Evolutionary conservation across 2,888 invertebrate genomes (phyloP), one percentile per base, ranked within the genome.

Genomic region (Epinotia nisella): DNA sequence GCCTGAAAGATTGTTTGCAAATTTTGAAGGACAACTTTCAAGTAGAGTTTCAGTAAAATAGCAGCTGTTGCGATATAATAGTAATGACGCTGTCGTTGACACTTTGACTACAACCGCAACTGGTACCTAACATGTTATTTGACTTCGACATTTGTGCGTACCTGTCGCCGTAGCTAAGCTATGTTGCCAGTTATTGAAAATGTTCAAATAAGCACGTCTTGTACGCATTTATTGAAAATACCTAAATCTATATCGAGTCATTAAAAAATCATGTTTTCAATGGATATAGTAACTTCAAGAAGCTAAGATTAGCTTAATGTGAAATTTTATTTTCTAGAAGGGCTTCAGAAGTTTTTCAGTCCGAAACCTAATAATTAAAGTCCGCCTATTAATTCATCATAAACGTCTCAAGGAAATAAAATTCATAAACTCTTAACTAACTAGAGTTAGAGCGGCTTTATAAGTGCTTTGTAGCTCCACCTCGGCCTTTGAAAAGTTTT

Each of bases 391-490:
- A 67, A 58, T 58, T 58, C 53, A 66, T 56, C 41, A 56, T 56
- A 58, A 71, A 71, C 56, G 29, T 65, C 58, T 58, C 64, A 62
- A 70, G n/a, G 58, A 69, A 69, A 65, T 70, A 70, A 70, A 65
- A 64, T 51, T 66, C 45, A 72, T 61, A 56, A 59, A 71, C 71
- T 59, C 66, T n/a, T 67, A 72, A 65, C 71, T 59, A 64, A 71
- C 60, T 59, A 29, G 45, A 66, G 60, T 71, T 67, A 29, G 21
- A 35, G 56, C 24, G 59, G 45, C 55, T 61, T 67, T 61, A 56
- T 55, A 56, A 72, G 67, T 67, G 55, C 55, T 67, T 61, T 19
- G 45, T 61, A 72, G 61, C 60, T 67, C 35, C 49, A 60, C 53
- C 66, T 67, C 61, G 67, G 55, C 67, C 60, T 72, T 67, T 67